A percentile compares a stretch with the other conserved stretches of the same genome.
Evolutionary conservation across 2,113 vertebrate species (phyloP).

Genomic region (Microtus richardsoni): DNA sequence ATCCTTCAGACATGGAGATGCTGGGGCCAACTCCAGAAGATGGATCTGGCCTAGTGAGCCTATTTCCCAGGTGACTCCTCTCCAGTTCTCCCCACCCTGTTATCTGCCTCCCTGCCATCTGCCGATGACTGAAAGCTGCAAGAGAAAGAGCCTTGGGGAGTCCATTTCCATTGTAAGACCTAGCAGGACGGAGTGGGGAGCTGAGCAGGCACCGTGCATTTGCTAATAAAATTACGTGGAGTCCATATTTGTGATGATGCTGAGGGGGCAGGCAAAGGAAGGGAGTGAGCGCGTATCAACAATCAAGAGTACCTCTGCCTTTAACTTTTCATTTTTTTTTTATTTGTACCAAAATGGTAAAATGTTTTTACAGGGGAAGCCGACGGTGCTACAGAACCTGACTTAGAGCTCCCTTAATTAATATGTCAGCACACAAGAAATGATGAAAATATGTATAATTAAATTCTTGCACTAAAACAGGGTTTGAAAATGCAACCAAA

Average conservation of each 20-base stretch:
- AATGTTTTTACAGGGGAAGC: slow-evolving; percentile 87
- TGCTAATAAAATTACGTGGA: slow-evolving; percentile 74
- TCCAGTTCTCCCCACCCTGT: rapidly evolving
- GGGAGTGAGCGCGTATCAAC: background rate
- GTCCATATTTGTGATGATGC: slow-evolving; percentile 52
- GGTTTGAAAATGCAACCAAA: slow-evolving; percentile 82
- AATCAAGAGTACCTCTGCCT: slow-evolving; percentile 71
- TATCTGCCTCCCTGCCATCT: rapidly evolving
- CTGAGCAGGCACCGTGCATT: background rate
- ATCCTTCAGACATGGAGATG: rapidly evolving
- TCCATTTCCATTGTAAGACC: background rate
- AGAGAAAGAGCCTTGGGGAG: too few species aligned
- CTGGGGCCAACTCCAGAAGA: too few species aligned
- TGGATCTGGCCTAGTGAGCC: background rate
- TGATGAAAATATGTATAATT: slow-evolving; percentile 89
- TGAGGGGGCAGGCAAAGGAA: background rate
- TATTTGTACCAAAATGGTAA: slow-evolving; percentile 86
- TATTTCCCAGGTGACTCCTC: rapidly evolving
- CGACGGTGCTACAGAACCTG: slow-evolving; percentile 80
- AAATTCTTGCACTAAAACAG: slow-evolving; percentile 85
- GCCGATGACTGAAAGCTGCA: rapidly evolving
- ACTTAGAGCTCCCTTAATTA: slow-evolving; percentile 88
- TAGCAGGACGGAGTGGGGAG: rapidly evolving
- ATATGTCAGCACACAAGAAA: slow-evolving; percentile 88
- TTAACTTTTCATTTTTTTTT: slow-evolving; percentile 82